A percentile compares a stretch with the other conserved stretches of the same genome.
These are phyloP conservation scores for Centroberyx gerrardi DNA, from an alignment of 2,797 vertebrate genomes.

Conservation along the genomic window DNA sequence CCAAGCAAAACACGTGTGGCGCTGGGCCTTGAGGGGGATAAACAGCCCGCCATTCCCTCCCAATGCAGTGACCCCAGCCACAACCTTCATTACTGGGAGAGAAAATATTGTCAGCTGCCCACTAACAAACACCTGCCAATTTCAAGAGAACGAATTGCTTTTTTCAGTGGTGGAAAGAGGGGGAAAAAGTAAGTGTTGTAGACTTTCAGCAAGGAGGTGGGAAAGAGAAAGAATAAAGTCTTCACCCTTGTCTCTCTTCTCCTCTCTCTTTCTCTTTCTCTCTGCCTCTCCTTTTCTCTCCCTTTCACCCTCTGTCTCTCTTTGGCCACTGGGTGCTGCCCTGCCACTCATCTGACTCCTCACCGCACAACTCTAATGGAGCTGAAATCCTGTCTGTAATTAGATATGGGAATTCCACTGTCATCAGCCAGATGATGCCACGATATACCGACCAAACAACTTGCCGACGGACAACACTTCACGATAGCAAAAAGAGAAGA, in stretches of 20 bases:
- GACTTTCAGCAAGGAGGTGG: constrained; percentile 85
- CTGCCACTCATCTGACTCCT: constrained; percentile 95
- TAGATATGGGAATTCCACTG: constrained; percentile 99
- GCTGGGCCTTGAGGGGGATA: constrained; percentile 86
- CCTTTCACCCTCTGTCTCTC: constrained; percentile 64
- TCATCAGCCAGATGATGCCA: constrained; percentile 99
- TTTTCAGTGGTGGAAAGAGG: constrained; percentile 83
- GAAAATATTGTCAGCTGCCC: constrained; percentile 91
- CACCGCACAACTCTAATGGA: constrained; percentile 98
- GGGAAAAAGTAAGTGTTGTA: constrained; percentile 82
- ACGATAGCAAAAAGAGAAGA: constrained; percentile 22
- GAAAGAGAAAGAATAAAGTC: constrained; percentile 56
- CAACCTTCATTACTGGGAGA: constrained; percentile 89
- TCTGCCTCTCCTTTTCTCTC: constrained; percentile 77
- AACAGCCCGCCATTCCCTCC: constrained; percentile 85
- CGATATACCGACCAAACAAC: constrained; percentile 77
- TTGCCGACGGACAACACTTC: constrained; percentile 33
- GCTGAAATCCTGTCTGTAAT: constrained; percentile 99
- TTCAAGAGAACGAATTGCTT: constrained; percentile 91
- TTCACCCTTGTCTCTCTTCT: constrained; percentile 35
- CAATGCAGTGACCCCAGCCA: constrained; percentile 86
- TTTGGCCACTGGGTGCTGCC: constrained; percentile 91
- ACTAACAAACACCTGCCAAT: constrained; percentile 90
- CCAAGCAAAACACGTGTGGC: constrained; percentile 86
- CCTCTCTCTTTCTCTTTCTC: constrained; percentile 27